A percentile compares a stretch with the other conserved stretches of the same genome.
Conservation (phyloP, 1,140 invertebrate genomes). For the Medauroidea extradentata region DNA sequence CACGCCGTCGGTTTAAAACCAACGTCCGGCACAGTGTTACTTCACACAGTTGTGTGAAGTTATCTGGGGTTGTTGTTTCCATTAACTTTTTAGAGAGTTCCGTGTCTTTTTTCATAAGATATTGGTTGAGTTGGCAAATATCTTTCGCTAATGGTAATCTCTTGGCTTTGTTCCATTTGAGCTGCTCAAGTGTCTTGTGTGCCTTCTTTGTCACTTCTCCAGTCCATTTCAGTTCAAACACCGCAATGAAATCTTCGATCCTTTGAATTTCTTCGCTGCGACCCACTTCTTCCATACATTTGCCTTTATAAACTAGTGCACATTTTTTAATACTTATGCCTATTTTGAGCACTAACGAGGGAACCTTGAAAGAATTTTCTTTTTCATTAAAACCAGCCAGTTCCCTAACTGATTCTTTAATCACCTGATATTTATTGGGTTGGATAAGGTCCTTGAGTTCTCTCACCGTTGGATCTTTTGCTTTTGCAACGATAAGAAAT, state of each 20-base stretch:
- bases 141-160: background rate
- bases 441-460: background rate
- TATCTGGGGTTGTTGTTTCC: background rate
- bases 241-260: background rate
- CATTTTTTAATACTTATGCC: slow-evolving; percentile 3
- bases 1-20: slow-evolving; percentile 1
- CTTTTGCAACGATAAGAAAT: slow-evolving; percentile 1
- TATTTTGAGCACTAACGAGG: background rate
- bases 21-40: background rate
- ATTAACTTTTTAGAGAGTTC: background rate
- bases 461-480: background rate
- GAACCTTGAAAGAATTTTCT: background rate
- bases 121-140: too few relatives aligned
- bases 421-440: background rate
- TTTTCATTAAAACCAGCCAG: background rate
- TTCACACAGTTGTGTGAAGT: background rate
- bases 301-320: background rate
- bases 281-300: background rate
- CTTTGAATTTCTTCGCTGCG: background rate
- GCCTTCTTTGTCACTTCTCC: background rate
- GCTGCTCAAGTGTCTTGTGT: background rate
- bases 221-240: background rate
- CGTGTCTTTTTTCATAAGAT: background rate
- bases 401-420: background rate
- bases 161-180: background rate